phyloP scores from a whole-genome alignment of 2,888 invertebrate genomes.

The Brachyopa scutellaris region DNA sequence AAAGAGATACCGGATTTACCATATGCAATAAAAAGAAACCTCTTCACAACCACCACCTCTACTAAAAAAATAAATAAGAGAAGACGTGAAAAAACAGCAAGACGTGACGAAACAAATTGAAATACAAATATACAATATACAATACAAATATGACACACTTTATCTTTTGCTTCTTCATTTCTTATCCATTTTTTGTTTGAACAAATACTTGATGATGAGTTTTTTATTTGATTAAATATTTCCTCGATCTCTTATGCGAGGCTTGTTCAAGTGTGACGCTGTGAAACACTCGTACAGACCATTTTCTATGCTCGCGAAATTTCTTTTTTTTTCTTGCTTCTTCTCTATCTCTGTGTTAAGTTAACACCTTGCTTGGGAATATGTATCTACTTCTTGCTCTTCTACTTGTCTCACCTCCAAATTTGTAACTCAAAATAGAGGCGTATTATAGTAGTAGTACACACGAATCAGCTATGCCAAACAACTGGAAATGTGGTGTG shows the following conservation, averaged over 20 bases:
- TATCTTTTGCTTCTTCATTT: slow-evolving; percentile 3
- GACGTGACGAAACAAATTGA: slow-evolving; percentile 51
- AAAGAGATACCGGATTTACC: slow-evolving; percentile 29
- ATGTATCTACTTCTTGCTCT: background rate
- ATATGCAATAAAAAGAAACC: slow-evolving; percentile 40
- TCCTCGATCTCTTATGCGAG: background rate
- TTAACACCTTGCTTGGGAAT: background rate
- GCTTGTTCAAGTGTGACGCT: background rate
- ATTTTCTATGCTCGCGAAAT: slow-evolving; percentile 5
- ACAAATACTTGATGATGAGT: background rate
- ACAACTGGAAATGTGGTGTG: slow-evolving; percentile 16
- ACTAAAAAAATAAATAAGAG: background rate
- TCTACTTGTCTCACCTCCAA: background rate
- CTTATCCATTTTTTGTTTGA: slow-evolving; percentile 2
- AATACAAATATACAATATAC: slow-evolving; percentile 46
- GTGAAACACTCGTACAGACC: background rate
- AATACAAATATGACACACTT: slow-evolving; percentile 60
- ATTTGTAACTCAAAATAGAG: too few species aligned
- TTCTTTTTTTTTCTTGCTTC: background rate
- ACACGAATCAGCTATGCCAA: too few species aligned
- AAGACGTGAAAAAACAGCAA: slow-evolving; percentile 3
- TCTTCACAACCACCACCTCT: slow-evolving; percentile 19
- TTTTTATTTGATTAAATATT: slow-evolving; percentile 1
- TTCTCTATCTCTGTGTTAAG: background rate
- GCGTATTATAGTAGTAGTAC: background rate